Percentiles rank a stretch among this genome's conserved stretches.
Conservation (phyloP, 2,888 invertebrate genomes). For the Protodeltote pygarga region DNA sequence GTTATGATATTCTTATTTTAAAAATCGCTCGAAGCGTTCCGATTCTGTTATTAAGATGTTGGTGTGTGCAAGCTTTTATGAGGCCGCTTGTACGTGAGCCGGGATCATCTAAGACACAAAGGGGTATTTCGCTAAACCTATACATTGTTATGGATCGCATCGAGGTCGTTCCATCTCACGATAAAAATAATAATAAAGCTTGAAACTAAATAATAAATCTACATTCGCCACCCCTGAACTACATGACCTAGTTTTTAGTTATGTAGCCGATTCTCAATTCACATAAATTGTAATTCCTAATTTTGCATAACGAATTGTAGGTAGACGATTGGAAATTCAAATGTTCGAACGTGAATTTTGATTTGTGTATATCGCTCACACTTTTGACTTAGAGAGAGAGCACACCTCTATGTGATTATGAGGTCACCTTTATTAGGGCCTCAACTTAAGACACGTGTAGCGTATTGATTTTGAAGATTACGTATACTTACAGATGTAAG, state of each 20-base stretch:
- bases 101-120: constrained; percentile 65
- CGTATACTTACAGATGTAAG: constrained; percentile 6
- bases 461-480: constrained; percentile 41
- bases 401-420: constrained; percentile 22
- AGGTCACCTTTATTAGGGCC: constrained; percentile 30
- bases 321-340: constrained; percentile 51
- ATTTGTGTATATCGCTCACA: constrained; percentile 20
- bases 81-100: constrained; percentile 62
- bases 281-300: constrained; percentile 58
- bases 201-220: constrained; percentile 54
- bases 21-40: constrained; percentile 83
- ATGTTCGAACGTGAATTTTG: constrained; percentile 40
- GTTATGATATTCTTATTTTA: constrained; percentile 86
- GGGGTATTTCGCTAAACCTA: constrained; percentile 52
- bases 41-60: constrained; percentile 85
- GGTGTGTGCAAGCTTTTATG: constrained; percentile 79
- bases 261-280: constrained; percentile 48
- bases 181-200: constrained; percentile 64
- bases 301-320: constrained; percentile 51
- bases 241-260: constrained; percentile 64
- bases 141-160: constrained; percentile 51
- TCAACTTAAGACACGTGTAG: constrained; percentile 34
- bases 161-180: constrained; percentile 44
- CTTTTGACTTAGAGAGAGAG: constrained; percentile 9
- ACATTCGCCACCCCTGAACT: constrained; percentile 66